Percentiles rank a stretch among this genome's conserved stretches.
Evolutionary conservation across 2,797 vertebrate species (phyloP).

Genomic region (Urophycis tenuis): DNA sequence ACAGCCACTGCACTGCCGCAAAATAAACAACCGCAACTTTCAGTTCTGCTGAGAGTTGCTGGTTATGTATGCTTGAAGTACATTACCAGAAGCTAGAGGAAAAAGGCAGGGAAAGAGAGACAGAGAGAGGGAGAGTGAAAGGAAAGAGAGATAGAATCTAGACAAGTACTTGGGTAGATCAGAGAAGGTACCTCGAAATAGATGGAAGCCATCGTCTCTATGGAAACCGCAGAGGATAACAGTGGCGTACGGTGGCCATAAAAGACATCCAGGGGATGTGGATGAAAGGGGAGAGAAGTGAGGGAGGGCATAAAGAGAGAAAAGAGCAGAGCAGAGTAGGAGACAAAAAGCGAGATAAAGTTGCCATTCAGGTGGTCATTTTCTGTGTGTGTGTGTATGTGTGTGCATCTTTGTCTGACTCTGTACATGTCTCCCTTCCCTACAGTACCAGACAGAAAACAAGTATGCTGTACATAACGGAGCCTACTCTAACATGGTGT

Average conservation of each 20-base stretch:
- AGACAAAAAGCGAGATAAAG: slow-evolving; percentile 23
- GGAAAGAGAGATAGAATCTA: slow-evolving; percentile 41
- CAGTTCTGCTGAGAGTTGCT: neutral
- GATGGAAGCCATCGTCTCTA: slow-evolving; percentile 65
- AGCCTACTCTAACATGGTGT: neutral
- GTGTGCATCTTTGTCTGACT: slow-evolving; percentile 19
- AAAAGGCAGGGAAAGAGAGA: neutral
- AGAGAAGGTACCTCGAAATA: slow-evolving; percentile 64
- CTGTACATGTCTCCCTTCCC: slow-evolving; percentile 29
- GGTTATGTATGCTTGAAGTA: neutral
- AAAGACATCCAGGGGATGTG: slow-evolving; percentile 62
- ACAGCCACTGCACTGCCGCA: neutral
- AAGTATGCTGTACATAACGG: neutral
- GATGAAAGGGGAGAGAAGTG: slow-evolving; percentile 52
- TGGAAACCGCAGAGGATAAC: slow-evolving; percentile 64
- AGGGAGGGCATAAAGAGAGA: slow-evolving; percentile 18
- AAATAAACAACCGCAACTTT: neutral
- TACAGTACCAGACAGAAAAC: neutral
- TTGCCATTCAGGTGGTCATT: slow-evolving; percentile 4
- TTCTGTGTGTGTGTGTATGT: slow-evolving; percentile 15
- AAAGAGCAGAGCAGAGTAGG: slow-evolving; percentile 8
- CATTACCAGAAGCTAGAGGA: neutral
- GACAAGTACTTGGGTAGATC: slow-evolving; percentile 48
- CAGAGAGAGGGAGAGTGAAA: too few relatives aligned
- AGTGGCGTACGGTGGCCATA: slow-evolving; percentile 52